These are phyloP conservation scores for Solen grandis DNA, from an alignment of 1,140 invertebrate species.

Conservation along the genomic window DNA sequence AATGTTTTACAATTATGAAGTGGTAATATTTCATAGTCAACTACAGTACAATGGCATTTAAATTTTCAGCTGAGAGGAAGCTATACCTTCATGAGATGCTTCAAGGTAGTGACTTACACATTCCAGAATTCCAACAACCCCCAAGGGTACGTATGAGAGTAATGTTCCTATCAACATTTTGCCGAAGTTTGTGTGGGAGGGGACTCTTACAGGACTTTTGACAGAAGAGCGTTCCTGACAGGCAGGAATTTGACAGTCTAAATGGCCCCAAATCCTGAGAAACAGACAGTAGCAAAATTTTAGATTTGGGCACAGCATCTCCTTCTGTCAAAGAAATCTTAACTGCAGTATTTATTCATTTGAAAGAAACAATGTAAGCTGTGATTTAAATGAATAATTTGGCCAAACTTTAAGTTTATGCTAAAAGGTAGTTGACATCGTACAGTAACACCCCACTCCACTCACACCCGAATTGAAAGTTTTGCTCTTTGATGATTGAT, in stretches of 20 bases:
- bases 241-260: too few species aligned
- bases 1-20: too few species aligned
- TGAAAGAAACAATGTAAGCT: neutral
- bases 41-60: too few species aligned
- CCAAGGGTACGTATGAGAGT: slow-evolving; percentile 61
- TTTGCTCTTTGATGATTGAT: neutral
- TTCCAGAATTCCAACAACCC: slow-evolving; percentile 59
- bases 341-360: too few species aligned
- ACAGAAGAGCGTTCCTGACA: too few species aligned
- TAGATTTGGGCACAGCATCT: too few species aligned
- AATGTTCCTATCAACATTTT: neutral
- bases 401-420: neutral
- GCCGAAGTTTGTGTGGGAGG: neutral
- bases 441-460: neutral
- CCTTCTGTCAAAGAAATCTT: too few species aligned
- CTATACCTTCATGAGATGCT: slow-evolving; percentile 73
- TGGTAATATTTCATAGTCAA: too few species aligned
- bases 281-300: too few species aligned
- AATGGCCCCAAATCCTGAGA: too few species aligned
- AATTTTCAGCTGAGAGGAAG: slow-evolving; percentile 49
- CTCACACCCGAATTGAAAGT: neutral
- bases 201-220: neutral
- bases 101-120: slow-evolving; percentile 63
- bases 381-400: neutral
- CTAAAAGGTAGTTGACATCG: neutral